Base-by-base conservation (phyloP, 2,797 vertebrate genomes). In the Hipposideros larvatus region DNA sequence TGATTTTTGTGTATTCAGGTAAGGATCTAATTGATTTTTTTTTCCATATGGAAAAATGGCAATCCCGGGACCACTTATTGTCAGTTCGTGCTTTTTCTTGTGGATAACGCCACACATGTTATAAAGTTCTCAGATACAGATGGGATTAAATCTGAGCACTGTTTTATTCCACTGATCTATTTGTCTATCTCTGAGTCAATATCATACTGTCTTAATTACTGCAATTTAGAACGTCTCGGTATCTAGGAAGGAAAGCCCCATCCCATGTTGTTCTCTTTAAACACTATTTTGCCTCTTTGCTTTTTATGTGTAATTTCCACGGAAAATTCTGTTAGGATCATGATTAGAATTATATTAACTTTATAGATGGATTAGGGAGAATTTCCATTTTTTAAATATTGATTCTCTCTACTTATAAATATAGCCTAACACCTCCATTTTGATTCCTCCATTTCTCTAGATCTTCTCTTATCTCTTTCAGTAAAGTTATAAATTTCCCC, bases 401-500 rank as follows among this genome's bases (percentile, higher is more conserved):
- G 87, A 91, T 65, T 95, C 59, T 96, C 91, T 66, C n/a, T 37
- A 31, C 55, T 92, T 80, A 95, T 78, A 63, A 82, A 90, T 48
- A 82, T 26, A 24, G 8, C 18, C 51, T 16, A 51, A 70, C n/a
- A 46, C 41, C 65, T 86, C 57, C 13, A 31, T 37, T 85, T 57
- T 51, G 59, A 78, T 5, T 13, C 28, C 8, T 68, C 48, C 41
- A 11, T 65, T 83, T 91, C 68, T 75, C 53, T 48, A 46, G 28
- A 74, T 61, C 84, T 93, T 43, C 51, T 83, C 86, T 97, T 93
- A 91, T 68, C 71, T 41, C 51, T 84, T 96, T 91, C 63, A 83
- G 73, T 93, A 93, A 96, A 73, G 55, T 90, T 94, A 91, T 37
- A 93, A 41, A 85, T 93, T 70, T 87, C 84, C 84, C 92, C 13